phyloP scores from a whole-genome alignment of 2,888 invertebrate species.

The Heliconius aoede region DNA sequence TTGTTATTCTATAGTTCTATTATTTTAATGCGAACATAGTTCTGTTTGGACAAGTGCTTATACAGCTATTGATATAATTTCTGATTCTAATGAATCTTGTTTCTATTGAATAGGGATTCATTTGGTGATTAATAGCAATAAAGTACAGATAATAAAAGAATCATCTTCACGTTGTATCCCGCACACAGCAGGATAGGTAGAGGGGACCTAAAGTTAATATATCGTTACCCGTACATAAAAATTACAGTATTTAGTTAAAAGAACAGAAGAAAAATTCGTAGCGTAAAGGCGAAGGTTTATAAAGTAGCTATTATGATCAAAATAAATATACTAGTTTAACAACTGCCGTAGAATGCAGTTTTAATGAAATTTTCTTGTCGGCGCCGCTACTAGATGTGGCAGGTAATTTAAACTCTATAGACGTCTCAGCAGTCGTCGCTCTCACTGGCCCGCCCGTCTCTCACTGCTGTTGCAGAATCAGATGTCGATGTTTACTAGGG shows the following conservation, averaged over 20 bases:
- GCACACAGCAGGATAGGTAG: too few species aligned
- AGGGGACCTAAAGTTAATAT: too few species aligned
- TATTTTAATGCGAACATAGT: background rate
- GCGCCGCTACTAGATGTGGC: conserved; percentile 52
- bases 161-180: too few species aligned
- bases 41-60: background rate
- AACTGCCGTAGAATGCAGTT: conserved; percentile 53
- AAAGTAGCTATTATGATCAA: conserved; percentile 23
- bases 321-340: conserved; percentile 27
- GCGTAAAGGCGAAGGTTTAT: background rate
- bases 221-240: too few species aligned
- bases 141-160: too few species aligned
- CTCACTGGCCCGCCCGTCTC: conserved; percentile 49
- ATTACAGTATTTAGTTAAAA: background rate
- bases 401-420: conserved; percentile 64
- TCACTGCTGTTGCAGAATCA: conserved; percentile 32
- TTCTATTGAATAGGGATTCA: background rate
- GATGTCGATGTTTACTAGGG: background rate
- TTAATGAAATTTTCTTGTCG: conserved; percentile 63
- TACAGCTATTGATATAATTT: background rate
- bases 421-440: conserved; percentile 57
- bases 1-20: conserved; percentile 38
- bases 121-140: too few species aligned
- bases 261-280: background rate
- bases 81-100: background rate